Evolutionary conservation across 1,140 invertebrate species (phyloP).

Genomic region (Amyelois transitella): DNA sequence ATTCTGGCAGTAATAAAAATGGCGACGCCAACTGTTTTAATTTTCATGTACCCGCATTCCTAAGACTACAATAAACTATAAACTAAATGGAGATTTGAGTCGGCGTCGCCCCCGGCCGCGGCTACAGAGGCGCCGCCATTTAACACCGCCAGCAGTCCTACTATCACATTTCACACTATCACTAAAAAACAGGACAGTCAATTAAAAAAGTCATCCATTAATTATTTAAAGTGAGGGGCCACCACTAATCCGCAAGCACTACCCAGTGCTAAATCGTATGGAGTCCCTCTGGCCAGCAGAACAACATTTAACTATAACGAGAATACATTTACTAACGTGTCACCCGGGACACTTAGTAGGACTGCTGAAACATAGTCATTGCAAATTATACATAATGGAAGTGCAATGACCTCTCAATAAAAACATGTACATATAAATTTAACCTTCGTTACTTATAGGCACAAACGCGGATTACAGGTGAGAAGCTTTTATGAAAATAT

Average conservation of each 20-base stretch:
- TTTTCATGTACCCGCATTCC: conserved; percentile 18
- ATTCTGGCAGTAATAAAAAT: conserved; percentile 7
- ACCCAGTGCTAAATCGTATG: not conserved
- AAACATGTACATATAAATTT: conserved; percentile 37
- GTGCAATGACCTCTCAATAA: conserved; percentile 42
- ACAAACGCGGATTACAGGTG: conserved; percentile 49
- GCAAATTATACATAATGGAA: conserved; percentile 39
- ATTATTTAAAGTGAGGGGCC: conserved; percentile 9
- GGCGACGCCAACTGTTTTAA: conserved; percentile 13
- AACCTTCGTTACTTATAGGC: conserved; percentile 45
- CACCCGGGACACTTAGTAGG: conserved; percentile 34
- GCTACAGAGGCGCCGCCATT: conserved; percentile 28
- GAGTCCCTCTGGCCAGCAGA: conserved; percentile 37
- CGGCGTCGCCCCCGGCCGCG: not conserved
- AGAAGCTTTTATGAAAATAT: conserved; percentile 64
- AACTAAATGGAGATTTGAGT: conserved; percentile 4
- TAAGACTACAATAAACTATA: conserved; percentile 1
- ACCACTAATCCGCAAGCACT: conserved; percentile 2
- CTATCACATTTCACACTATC: conserved; percentile 46
- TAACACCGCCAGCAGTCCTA: conserved; percentile 47
- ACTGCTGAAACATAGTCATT: conserved; percentile 45
- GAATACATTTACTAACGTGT: conserved; percentile 6
- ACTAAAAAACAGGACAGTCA: conserved; percentile 60
- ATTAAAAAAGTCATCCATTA: conserved; percentile 30
- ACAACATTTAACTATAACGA: conserved; percentile 14